These are phyloP conservation scores for Valencia hispanica DNA, from an alignment of 2,797 vertebrate genomes.

Conservation along the genomic window DNA sequence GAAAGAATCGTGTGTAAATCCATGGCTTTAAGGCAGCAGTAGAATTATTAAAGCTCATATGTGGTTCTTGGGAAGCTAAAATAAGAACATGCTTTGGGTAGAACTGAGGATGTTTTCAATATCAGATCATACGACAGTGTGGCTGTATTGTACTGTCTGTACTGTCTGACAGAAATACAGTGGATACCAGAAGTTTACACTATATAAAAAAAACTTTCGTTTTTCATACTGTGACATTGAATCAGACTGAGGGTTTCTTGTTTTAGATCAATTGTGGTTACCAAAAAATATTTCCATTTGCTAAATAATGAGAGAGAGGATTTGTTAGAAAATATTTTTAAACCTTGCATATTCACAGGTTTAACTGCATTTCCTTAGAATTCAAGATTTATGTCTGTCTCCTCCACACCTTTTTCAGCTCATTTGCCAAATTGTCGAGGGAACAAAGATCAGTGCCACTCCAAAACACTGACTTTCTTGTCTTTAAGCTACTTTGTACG, in stretches of 20 bases:
- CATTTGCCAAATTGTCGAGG: too few relatives aligned
- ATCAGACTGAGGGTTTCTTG: neutral
- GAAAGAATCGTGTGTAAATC: neutral
- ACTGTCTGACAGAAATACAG: neutral
- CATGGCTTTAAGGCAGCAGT: neutral
- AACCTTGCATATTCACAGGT: neutral
- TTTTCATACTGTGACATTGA: too few relatives aligned
- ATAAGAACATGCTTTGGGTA: neutral
- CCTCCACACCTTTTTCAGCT: neutral
- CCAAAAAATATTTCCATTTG: neutral
- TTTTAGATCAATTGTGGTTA: neutral
- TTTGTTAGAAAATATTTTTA: neutral
- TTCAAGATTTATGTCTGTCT: neutral
- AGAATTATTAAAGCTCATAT: neutral
- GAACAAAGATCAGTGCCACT: too few relatives aligned
- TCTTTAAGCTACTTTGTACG: neutral
- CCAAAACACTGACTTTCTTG: neutral
- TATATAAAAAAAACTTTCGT: neutral
- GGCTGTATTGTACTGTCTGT: neutral
- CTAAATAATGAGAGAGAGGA: neutral
- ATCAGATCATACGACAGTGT: neutral
- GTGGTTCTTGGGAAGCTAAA: neutral
- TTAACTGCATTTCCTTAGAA: neutral
- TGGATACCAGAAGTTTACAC: neutral
- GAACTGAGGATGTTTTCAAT: neutral